Evolutionary conservation across 2,113 vertebrate species (phyloP).

Genomic region (Gymnorhina tibicen): DNA sequence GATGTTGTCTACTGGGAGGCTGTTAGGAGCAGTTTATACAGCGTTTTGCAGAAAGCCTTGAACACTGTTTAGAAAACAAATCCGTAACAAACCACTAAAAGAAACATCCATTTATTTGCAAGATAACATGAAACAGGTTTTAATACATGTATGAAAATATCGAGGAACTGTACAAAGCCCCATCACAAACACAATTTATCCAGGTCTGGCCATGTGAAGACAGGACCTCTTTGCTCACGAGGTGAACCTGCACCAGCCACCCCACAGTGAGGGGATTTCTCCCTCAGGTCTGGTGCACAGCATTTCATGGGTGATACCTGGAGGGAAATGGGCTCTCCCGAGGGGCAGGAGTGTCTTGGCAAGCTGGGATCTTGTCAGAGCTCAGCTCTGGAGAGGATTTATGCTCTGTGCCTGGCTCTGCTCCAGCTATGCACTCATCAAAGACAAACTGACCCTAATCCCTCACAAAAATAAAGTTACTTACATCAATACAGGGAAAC

Average conservation of each 20-base stretch:
- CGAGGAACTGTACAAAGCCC: neutral
- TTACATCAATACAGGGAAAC: neutral
- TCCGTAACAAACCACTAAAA: neutral
- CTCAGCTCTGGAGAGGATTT: neutral
- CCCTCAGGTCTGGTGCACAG: neutral
- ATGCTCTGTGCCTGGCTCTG: neutral
- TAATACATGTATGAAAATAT: neutral
- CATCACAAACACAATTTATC: neutral
- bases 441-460: neutral
- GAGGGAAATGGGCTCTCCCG: neutral
- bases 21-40: neutral
- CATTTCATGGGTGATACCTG: neutral
- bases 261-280: neutral
- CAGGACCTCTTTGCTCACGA: neutral
- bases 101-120: neutral
- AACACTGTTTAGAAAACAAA: neutral
- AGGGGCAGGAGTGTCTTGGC: neutral
- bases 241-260: neutral
- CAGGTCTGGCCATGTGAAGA: neutral
- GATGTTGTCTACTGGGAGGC: neutral
- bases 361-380: neutral
- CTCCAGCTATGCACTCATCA: neutral
- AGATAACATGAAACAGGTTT: neutral
- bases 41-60: neutral
- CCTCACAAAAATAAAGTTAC: neutral